phyloP scores from a whole-genome alignment of 2,797 vertebrate species.

The Megaceryle alcyon region DNA sequence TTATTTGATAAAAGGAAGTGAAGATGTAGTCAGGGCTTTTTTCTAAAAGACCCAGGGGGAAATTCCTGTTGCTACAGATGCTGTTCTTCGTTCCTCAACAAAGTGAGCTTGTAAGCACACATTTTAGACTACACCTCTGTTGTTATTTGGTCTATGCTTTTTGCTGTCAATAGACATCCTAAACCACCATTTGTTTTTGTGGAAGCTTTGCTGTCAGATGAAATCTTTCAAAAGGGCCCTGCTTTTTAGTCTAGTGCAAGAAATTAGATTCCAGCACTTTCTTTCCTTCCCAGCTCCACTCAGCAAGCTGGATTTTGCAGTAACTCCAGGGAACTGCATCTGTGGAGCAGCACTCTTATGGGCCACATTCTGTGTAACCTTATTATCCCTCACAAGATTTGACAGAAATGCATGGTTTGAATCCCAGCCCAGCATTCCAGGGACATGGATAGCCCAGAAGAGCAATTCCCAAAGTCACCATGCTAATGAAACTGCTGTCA shows the following conservation, averaged over 20 bases:
- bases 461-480: not conserved
- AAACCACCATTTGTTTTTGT: not conserved
- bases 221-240: not conserved
- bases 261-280: not conserved
- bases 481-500: not conserved
- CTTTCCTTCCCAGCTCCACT: not conserved
- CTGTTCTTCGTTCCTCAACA: not conserved
- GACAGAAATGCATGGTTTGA: slow-evolving; percentile 4
- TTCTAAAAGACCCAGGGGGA: not conserved
- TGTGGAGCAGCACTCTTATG: not conserved
- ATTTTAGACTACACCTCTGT: not conserved
- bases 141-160: not conserved
- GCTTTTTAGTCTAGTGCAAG: not conserved
- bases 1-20: not conserved
- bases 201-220: not conserved
- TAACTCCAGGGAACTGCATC: not conserved
- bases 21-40: not conserved
- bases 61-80: not conserved
- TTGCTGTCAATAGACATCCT: not conserved
- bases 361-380: not conserved
- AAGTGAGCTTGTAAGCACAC: not conserved
- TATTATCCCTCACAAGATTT: not conserved
- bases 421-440: not conserved
- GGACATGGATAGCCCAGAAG: not conserved
- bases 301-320: not conserved